phyloP scores from a whole-genome alignment of 1,140 invertebrate species.

The Nautilus pompilius region DNA sequence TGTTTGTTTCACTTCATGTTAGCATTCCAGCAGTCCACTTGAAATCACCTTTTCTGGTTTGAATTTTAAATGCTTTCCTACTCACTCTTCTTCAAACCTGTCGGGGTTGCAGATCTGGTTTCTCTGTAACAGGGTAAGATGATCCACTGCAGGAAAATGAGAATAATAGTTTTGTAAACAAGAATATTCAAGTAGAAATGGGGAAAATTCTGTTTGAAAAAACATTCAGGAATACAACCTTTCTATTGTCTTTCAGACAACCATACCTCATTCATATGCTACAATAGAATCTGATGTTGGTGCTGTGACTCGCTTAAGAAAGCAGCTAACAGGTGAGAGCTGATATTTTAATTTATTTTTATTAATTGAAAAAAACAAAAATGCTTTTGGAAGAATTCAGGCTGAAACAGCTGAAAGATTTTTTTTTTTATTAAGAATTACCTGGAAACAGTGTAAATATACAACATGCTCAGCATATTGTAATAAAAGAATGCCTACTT shows the following conservation, averaged over 20 bases:
- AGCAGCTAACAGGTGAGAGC: slow-evolving; percentile 33
- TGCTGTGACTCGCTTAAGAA: slow-evolving; percentile 59
- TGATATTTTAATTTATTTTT: neutral
- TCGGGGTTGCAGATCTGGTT: neutral
- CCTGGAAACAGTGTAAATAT: too few species aligned
- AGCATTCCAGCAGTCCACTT: too few species aligned
- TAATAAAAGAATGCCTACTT: too few species aligned
- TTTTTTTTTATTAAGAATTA: too few species aligned
- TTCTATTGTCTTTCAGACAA: slow-evolving; percentile 50
- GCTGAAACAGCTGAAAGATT: too few species aligned
- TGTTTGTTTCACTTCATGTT: too few species aligned
- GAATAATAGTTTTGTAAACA: neutral
- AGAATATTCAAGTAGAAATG: neutral
- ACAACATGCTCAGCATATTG: too few species aligned
- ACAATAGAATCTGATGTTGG: slow-evolving; percentile 83
- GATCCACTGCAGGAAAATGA: neutral
- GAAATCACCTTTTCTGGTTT: too few species aligned
- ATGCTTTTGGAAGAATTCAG: too few species aligned
- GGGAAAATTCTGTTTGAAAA: neutral
- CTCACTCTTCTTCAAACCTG: neutral
- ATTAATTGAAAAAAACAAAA: too few species aligned
- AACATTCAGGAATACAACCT: neutral
- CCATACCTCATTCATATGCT: slow-evolving; percentile 95
- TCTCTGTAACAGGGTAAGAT: neutral
- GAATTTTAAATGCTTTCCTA: neutral